Conservation (phyloP, 2,797 vertebrate species). For the Phalanger gymnotis region DNA sequence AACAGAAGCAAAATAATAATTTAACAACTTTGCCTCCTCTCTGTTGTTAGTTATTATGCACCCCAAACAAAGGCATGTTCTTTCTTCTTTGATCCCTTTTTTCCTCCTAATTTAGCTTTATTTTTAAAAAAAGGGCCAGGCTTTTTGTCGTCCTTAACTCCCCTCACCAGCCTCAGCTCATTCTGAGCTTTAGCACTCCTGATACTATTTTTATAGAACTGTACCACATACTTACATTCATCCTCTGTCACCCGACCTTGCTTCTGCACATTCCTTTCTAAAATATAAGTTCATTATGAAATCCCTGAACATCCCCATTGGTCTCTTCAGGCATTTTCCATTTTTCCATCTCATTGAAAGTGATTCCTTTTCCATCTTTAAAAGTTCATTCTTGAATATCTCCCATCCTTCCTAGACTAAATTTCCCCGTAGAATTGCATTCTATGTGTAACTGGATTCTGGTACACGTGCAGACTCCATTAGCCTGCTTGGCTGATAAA, state of each 20-base stretch:
- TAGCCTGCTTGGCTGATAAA: neutral
- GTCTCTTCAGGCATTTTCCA: neutral
- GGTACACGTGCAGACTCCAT: neutral
- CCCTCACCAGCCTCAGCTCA: neutral
- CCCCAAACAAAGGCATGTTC: neutral
- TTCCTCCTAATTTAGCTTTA: neutral
- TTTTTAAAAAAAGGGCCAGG: neutral
- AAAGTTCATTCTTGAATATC: neutral
- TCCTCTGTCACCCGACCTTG: neutral
- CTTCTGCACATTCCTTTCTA: neutral
- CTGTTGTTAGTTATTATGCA: neutral
- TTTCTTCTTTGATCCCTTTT: neutral
- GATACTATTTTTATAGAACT: constrained; percentile 1
- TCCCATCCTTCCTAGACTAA: neutral
- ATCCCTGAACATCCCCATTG: neutral
- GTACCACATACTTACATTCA: neutral
- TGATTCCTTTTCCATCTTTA: neutral
- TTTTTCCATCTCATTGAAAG: neutral
- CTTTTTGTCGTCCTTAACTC: neutral
- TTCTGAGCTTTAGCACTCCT: neutral
- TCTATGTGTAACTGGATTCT: neutral
- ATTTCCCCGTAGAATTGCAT: neutral
- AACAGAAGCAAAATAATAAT: neutral
- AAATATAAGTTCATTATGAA: neutral
- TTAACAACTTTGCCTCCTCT: neutral